phyloP scores from a whole-genome alignment of 2,888 invertebrate species.

The Boloria euphrosyne region DNA sequence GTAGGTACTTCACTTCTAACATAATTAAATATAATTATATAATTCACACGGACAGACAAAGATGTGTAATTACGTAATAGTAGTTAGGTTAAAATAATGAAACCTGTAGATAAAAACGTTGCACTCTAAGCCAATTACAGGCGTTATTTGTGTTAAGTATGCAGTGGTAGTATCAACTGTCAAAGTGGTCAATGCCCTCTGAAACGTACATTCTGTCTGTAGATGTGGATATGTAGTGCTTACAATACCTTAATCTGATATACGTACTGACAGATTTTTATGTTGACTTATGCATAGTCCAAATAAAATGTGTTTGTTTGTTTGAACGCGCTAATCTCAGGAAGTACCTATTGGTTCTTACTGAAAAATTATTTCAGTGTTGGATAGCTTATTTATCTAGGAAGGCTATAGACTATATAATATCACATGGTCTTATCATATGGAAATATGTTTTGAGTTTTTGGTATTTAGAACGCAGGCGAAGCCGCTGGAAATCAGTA shows the following conservation, averaged over 20 bases:
- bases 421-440: too few relatives aligned
- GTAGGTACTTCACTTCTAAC: not conserved
- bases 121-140: conserved; percentile 38
- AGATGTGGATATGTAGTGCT: too few relatives aligned
- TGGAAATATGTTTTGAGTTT: too few relatives aligned
- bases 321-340: too few relatives aligned
- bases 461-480: too few relatives aligned
- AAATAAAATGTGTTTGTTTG: too few relatives aligned
- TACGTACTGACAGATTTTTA: not conserved
- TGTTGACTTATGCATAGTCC: not conserved
- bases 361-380: too few relatives aligned
- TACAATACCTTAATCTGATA: not conserved
- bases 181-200: conserved; percentile 38
- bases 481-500: too few relatives aligned
- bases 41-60: conserved; percentile 15
- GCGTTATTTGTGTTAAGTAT: conserved; percentile 39
- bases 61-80: conserved; percentile 16
- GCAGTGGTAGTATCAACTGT: conserved; percentile 38
- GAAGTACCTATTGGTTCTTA: too few relatives aligned
- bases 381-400: too few relatives aligned
- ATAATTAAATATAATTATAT: conserved; percentile 9
- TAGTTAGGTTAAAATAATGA: conserved; percentile 20
- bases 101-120: conserved; percentile 31
- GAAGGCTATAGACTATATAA: too few relatives aligned
- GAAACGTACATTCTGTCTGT: conserved; percentile 14